Percentiles rank a stretch among this genome's conserved stretches.
phyloP scores from a whole-genome alignment of 2,888 invertebrate species.

The Ichneumoninae sp. region DNA sequence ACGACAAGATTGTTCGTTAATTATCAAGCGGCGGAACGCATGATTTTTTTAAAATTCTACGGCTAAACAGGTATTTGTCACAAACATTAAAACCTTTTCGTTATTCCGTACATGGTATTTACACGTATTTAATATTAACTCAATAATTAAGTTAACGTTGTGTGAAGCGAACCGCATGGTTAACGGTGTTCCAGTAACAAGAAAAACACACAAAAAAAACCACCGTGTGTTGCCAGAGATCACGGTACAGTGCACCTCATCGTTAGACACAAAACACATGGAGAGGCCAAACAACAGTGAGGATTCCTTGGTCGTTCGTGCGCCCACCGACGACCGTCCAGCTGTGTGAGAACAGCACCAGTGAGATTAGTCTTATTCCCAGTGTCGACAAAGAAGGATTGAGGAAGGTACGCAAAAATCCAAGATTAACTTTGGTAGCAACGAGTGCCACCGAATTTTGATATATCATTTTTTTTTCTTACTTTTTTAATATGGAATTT shows the following conservation, averaged over 20 bases:
- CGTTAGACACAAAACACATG: conserved; percentile 74
- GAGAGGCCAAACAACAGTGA: conserved; percentile 59
- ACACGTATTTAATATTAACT: conserved; percentile 50
- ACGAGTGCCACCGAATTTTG: not conserved
- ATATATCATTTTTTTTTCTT: not conserved
- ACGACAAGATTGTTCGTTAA: conserved; percentile 66
- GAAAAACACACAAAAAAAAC: conserved; percentile 56
- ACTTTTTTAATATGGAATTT: not conserved
- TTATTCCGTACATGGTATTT: conserved; percentile 55
- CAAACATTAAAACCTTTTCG: conserved; percentile 45
- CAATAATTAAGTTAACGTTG: conserved; percentile 41
- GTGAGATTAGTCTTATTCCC: conserved; percentile 67
- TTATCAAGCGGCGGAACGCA: conserved; percentile 23
- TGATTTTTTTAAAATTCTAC: not conserved
- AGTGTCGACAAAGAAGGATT: conserved; percentile 32
- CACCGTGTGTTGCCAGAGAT: conserved; percentile 63
- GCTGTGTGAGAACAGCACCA: conserved; percentile 65
- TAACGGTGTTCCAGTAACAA: conserved; percentile 40
- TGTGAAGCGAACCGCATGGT: conserved; percentile 42
- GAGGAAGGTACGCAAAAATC: not conserved
- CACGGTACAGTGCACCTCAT: conserved; percentile 72
- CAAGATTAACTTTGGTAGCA: not conserved
- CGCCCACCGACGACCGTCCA: conserved; percentile 55
- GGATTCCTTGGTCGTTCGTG: conserved; percentile 59
- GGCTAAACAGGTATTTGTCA: conserved; percentile 56